Conservation (phyloP, 2,888 invertebrate genomes). For the Periphyllus acericola region DNA sequence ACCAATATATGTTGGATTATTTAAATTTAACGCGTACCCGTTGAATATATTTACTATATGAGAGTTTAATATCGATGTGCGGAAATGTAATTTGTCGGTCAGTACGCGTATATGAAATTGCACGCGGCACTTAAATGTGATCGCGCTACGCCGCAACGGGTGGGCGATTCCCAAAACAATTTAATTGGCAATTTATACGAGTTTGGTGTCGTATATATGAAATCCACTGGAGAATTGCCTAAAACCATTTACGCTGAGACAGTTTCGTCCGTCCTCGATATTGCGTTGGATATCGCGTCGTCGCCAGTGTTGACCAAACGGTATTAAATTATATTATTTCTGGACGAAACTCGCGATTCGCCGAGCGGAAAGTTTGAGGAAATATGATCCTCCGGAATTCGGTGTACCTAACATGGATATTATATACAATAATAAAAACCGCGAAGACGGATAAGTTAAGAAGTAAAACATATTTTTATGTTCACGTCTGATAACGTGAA, state of each 20-base stretch:
- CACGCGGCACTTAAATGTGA: constrained; percentile 6
- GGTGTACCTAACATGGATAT: no score
- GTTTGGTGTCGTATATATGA: background rate
- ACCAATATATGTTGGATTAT: no score
- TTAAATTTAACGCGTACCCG: no score
- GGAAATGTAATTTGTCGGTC: background rate
- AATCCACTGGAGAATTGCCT: background rate
- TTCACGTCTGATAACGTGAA: no score
- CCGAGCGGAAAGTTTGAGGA: background rate
- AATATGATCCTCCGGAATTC: background rate
- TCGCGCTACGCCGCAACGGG: background rate
- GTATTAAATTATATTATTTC: background rate
- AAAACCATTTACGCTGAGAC: background rate
- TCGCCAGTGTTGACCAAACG: background rate
- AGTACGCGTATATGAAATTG: background rate
- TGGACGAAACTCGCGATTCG: background rate
- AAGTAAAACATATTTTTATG: no score
- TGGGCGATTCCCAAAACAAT: constrained; percentile 5
- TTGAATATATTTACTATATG: no score
- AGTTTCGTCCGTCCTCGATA: background rate
- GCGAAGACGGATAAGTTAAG: background rate
- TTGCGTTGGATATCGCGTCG: background rate
- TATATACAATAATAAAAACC: no score
- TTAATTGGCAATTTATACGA: constrained; percentile 31
- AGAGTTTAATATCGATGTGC: constrained; percentile 3